Conservation (phyloP, 2,888 invertebrate species). For the Polyommatus icarus region DNA sequence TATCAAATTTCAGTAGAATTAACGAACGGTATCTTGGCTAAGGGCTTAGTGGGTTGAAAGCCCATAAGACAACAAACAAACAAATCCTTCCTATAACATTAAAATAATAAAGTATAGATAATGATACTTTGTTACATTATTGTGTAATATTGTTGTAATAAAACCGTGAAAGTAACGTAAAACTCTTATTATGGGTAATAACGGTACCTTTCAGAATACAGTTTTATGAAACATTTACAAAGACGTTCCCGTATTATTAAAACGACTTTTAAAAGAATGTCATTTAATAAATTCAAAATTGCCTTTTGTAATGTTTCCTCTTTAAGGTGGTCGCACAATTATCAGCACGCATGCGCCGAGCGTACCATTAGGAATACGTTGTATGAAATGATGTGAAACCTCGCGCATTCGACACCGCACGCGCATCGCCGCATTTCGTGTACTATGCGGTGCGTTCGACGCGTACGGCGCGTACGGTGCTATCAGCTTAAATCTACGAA, state of each 20-base stretch:
- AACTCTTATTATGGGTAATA: conserved; percentile 28
- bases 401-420: too few relatives aligned
- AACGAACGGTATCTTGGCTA: too few relatives aligned
- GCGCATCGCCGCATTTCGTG: too few relatives aligned
- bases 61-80: too few relatives aligned
- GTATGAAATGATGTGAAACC: too few relatives aligned
- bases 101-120: not conserved
- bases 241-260: conserved; percentile 25
- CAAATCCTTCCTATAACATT: not conserved
- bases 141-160: not conserved
- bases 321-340: not conserved
- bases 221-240: conserved; percentile 36
- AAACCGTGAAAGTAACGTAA: conserved; percentile 10
- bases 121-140: not conserved
- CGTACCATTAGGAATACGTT: too few relatives aligned
- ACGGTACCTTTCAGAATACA: conserved; percentile 33
- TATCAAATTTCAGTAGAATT: too few relatives aligned
- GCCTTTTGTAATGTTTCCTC: not conserved
- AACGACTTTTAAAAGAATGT: not conserved
- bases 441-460: too few relatives aligned
- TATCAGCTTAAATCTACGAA: not conserved
- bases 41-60: too few relatives aligned
- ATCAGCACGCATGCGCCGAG: too few relatives aligned
- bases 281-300: conserved; percentile 1
- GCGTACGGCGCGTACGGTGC: too few relatives aligned